Percentiles rank a stretch among this genome's conserved stretches.
Evolutionary conservation across 2,797 vertebrate species (phyloP).

Genomic region (Oryzias dopingdopingensis): DNA sequence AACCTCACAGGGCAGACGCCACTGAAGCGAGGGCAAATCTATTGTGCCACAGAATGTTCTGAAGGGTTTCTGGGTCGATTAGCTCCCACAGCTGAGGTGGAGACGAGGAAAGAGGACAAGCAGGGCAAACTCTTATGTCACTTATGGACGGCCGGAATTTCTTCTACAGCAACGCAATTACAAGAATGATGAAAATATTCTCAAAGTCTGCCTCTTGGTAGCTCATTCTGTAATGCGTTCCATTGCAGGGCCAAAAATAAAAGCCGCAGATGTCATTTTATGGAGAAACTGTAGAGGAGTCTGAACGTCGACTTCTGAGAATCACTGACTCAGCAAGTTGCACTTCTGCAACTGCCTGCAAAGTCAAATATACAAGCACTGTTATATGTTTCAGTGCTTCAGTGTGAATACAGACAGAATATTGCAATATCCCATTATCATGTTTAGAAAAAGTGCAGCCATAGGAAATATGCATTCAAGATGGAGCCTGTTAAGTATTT

Average conservation of each 20-base stretch:
- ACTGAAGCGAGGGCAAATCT: conserved; percentile 67
- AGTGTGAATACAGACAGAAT: not conserved
- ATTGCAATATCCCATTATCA: too few relatives aligned
- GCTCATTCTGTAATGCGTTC: conserved; percentile 15
- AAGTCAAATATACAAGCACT: conserved; percentile 29
- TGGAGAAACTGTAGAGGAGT: conserved; percentile 32
- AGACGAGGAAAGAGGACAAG: conserved; percentile 49
- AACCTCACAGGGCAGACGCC: conserved; percentile 62
- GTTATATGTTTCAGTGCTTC: not conserved
- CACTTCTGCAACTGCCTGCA: conserved; percentile 34
- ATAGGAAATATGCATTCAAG: too few relatives aligned
- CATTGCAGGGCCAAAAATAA: conserved; percentile 21
- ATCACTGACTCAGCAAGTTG: conserved; percentile 54
- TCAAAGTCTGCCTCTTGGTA: conserved; percentile 11
- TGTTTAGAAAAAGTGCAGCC: too few relatives aligned
- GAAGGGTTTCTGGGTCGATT: conserved; percentile 69
- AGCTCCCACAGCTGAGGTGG: conserved; percentile 42
- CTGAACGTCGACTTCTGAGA: conserved; percentile 29
- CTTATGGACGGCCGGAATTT: conserved; percentile 13
- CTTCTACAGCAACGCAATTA: conserved; percentile 14
- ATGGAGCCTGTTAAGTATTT: too few relatives aligned
- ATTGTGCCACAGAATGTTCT: conserved; percentile 62
- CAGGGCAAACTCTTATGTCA: conserved; percentile 40
- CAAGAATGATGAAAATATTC: conserved; percentile 12
- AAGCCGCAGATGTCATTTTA: conserved; percentile 47